phyloP scores from a whole-genome alignment of 2,888 invertebrate species.

The Nephrocerus scutellatus region DNA sequence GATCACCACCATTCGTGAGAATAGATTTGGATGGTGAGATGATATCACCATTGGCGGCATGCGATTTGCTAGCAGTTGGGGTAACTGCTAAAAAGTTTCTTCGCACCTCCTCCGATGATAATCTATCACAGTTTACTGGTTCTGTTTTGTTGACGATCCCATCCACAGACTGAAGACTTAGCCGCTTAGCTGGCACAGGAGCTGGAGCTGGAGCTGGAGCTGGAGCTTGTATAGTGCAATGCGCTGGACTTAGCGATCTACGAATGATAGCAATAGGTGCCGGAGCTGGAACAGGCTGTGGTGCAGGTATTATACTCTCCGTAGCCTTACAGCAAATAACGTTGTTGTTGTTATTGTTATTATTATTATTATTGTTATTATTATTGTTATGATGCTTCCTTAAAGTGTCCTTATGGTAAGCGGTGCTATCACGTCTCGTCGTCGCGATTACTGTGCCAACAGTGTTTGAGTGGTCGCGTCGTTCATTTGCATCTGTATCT shows the following conservation, averaged over 20 bases:
- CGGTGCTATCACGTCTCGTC: not conserved
- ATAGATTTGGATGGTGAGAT: slow-evolving; percentile 11
- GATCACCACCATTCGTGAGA: slow-evolving; percentile 13
- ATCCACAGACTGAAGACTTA: no score
- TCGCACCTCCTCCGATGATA: slow-evolving; percentile 1
- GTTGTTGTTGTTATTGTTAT: slow-evolving; percentile 5
- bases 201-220: no score
- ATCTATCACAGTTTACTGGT: no score
- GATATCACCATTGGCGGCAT: not conserved
- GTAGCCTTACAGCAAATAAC: no score
- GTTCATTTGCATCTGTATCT: no score
- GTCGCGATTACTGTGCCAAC: slow-evolving; percentile 28
- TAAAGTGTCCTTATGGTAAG: not conserved
- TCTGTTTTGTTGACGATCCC: no score
- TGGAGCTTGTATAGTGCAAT: no score
- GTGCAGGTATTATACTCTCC: no score
- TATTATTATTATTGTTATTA: not conserved
- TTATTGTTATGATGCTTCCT: not conserved
- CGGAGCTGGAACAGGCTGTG: no score
- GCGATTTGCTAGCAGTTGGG: not conserved
- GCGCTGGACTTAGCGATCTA: slow-evolving; percentile 5
- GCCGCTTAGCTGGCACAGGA: no score
- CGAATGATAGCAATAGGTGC: slow-evolving; percentile 1
- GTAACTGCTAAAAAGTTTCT: not conserved
- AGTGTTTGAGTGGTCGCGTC: slow-evolving; percentile 27